Evolutionary conservation across 2,797 vertebrate species (phyloP), one percentile per base, ranked within the genome.

Genomic region (Micrastur ruficollis): DNA sequence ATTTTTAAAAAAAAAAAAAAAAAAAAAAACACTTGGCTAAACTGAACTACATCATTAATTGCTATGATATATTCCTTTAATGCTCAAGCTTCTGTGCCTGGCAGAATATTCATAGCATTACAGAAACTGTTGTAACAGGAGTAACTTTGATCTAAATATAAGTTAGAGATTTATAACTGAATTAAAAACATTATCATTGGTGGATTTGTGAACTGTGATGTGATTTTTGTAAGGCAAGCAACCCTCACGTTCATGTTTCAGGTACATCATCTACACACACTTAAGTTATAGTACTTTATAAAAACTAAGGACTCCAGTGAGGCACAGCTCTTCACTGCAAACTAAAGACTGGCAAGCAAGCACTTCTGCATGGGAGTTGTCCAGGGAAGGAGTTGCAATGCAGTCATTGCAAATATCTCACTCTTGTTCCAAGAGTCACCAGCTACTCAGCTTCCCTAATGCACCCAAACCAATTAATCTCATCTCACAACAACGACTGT

Each of bases 41-140:
- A 74, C 79, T 88, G 81, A 88, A 74, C 49, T 34, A 75, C 36
- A 83, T 89, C 59, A 83, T 93, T 93, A 95, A 95, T 92, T 76
- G 86, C 21, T 89, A 67, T 84, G 83, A 94, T 83, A 88, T 91
- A 93, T 93, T 92, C 93, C 58, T 86, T 81, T 79, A 96, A 88
- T 58, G 53, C 58, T 75, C n/a, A 63, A 46, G n/a, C 11, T 92
- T 93, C 86, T 78, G 52, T 38, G 11, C 61, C 81, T 94, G 92
- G 61, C 86, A 93, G 36, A 62, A 22, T 49, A 70, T 44, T 78
- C 67, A 65, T 0, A 68, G 29, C 25, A 74, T 71, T 85, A 71
- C 36, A 81, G 82, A 82, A 58, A 18, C 13, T 44, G 12, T 63
- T 75, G 3, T 0, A 75, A 31, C 4, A 50, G 42, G 14, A 84